These are phyloP conservation scores for Smithornis capensis DNA, from an alignment of 2,113 vertebrate genomes.

Conservation along the genomic window DNA sequence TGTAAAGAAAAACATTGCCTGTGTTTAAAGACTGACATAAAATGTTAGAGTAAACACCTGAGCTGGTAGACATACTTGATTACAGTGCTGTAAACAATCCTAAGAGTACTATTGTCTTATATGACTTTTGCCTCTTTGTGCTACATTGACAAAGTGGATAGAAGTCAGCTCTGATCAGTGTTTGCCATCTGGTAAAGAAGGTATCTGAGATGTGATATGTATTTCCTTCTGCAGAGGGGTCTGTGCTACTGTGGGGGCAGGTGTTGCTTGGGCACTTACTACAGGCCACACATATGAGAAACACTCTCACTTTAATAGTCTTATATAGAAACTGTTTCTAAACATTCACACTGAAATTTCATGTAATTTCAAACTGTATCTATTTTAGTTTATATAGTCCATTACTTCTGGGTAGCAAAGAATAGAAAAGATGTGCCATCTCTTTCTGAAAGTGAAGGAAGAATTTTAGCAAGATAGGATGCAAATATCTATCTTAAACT, in stretches of 20 bases:
- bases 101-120: background rate
- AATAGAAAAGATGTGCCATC: background rate
- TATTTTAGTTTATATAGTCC: fast-evolving
- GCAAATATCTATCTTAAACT: background rate
- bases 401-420: background rate
- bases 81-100: background rate
- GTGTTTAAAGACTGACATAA: background rate
- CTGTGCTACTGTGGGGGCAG: background rate
- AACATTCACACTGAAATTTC: background rate
- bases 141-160: background rate
- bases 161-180: background rate
- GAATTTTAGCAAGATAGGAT: background rate
- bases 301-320: background rate
- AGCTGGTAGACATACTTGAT: background rate
- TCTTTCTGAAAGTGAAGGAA: background rate
- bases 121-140: background rate
- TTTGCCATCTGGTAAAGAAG: background rate
- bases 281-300: background rate
- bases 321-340: background rate
- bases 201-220: background rate
- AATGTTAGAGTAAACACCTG: background rate
- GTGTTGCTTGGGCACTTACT: background rate
- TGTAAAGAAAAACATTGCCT: background rate
- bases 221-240: constrained; percentile 30
- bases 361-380: fast-evolving